Conservation (phyloP, 2,797 vertebrate species). For the Eurystomus glaucurus region DNA sequence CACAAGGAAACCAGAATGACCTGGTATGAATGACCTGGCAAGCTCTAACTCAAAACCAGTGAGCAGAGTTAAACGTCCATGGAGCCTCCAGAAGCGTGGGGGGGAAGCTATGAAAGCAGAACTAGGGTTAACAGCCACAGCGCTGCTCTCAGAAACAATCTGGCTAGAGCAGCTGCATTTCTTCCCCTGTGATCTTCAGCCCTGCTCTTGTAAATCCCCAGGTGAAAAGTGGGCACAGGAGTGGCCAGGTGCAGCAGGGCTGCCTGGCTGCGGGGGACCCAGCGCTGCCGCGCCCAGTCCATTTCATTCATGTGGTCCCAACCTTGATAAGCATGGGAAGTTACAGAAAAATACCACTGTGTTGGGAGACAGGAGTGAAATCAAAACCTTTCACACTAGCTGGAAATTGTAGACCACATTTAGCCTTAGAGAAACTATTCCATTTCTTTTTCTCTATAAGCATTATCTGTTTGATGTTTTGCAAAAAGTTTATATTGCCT, state of each 20-base stretch:
- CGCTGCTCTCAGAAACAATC: accelerated
- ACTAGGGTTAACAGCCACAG: neutral
- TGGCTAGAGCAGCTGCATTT: accelerated
- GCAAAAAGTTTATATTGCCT: neutral
- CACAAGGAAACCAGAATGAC: neutral
- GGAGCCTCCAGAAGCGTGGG: accelerated
- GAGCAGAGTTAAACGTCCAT: neutral
- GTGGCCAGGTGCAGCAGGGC: neutral
- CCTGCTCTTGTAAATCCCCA: accelerated
- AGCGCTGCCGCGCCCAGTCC: neutral
- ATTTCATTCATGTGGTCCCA: accelerated
- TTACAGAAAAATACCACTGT: neutral
- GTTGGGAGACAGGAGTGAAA: neutral
- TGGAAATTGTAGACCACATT: neutral
- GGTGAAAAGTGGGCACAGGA: accelerated
- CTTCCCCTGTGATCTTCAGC: neutral
- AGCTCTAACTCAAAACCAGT: neutral
- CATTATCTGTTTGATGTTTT: accelerated
- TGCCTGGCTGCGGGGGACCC: accelerated
- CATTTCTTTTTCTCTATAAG: neutral
- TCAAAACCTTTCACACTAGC: accelerated
- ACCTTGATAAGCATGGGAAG: neutral
- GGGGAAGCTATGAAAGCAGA: constrained; percentile 48
- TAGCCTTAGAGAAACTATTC: neutral
- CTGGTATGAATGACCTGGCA: neutral